Conservation (phyloP, 2,888 invertebrate species). For the Acrobasis suavella region DNA sequence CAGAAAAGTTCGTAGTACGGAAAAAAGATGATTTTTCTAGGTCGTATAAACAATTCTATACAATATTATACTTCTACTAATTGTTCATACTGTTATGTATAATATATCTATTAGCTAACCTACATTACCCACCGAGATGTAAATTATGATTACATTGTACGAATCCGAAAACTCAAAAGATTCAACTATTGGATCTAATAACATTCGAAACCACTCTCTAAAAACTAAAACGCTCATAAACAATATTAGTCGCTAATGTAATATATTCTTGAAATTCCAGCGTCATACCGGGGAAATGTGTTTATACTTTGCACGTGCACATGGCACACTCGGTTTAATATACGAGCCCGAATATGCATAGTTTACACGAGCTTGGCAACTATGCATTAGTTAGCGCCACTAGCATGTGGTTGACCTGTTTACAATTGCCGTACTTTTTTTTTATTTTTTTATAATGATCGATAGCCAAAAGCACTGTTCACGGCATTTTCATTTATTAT, state of each 20-base stretch:
- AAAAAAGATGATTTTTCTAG: too few relatives aligned
- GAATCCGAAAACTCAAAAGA: too few relatives aligned
- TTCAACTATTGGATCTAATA: too few relatives aligned
- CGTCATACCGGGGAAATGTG: constrained; percentile 23
- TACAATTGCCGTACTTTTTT: neutral
- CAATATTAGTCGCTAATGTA: neutral
- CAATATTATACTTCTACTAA: too few relatives aligned
- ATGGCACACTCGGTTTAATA: constrained; percentile 41
- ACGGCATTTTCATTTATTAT: too few relatives aligned
- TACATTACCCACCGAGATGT: too few relatives aligned
- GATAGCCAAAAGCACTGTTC: too few relatives aligned
- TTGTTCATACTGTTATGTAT: too few relatives aligned
- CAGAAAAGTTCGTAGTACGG: too few relatives aligned
- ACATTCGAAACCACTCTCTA: neutral
- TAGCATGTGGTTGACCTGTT: neutral
- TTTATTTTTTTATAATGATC: neutral
- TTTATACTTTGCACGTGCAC: constrained; percentile 37
- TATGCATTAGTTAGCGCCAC: neutral
- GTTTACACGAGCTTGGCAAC: constrained; percentile 6
- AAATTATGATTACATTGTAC: too few relatives aligned
- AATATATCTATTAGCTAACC: too few relatives aligned
- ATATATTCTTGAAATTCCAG: constrained; percentile 6
- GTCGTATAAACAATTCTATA: too few relatives aligned
- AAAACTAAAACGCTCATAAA: constrained; percentile 12
- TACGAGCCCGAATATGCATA: constrained; percentile 42